Percentiles rank a stretch among this genome's conserved stretches.
phyloP scores from a whole-genome alignment of 2,113 vertebrate genomes.

The Engystomops pustulosus region DNA sequence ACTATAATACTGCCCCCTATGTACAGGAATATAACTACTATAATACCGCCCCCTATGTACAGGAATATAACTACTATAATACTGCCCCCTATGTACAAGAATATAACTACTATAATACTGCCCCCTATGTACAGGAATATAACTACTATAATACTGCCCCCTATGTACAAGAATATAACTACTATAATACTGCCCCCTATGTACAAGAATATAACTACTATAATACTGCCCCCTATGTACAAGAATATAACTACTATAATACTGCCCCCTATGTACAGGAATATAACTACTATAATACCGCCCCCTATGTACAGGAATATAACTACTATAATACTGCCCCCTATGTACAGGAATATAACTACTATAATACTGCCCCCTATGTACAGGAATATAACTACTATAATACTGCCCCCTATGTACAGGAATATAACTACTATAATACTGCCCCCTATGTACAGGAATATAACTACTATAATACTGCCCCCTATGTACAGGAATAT shows the following conservation, averaged over 20 bases:
- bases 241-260: no score
- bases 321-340: neutral
- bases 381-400: neutral
- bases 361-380: slow-evolving; percentile 11
- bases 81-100: neutral
- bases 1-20: slow-evolving; percentile 10
- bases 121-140: neutral
- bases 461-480: neutral
- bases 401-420: neutral
- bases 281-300: neutral
- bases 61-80: slow-evolving; percentile 1
- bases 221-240: neutral
- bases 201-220: slow-evolving; percentile 6
- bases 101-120: slow-evolving; percentile 13
- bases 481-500: neutral
- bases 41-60: neutral
- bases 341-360: neutral
- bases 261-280: no score
- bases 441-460: neutral
- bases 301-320: neutral
- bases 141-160: slow-evolving; percentile 3
- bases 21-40: neutral
- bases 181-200: neutral
- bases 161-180: no score
- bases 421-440: neutral